Conservation (phyloP, 2,888 invertebrate species). For the Cheilosia variabilis region DNA sequence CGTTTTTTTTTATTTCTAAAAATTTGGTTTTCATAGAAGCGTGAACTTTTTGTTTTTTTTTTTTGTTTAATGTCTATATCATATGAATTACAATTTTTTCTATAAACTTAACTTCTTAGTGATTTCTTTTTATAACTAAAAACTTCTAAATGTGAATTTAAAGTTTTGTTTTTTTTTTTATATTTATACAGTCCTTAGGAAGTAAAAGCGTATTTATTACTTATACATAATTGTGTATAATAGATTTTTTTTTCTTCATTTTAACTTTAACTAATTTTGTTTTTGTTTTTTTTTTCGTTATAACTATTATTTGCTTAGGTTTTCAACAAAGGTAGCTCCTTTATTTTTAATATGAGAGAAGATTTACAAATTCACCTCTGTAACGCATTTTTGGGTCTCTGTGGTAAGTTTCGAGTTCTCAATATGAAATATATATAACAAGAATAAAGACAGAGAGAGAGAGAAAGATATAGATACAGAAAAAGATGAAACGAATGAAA, state of each 20-base stretch:
- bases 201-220: constrained; percentile 84
- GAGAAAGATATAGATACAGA: too few species aligned
- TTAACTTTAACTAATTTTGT: constrained; percentile 41
- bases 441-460: too few species aligned
- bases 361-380: constrained; percentile 7
- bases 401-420: constrained; percentile 27
- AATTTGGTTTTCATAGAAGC: constrained; percentile 64
- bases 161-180: constrained; percentile 38
- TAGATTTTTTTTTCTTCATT: constrained; percentile 47
- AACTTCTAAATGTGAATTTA: constrained; percentile 67
- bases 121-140: constrained; percentile 78
- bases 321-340: constrained; percentile 46
- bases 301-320: constrained; percentile 60
- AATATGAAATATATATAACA: too few species aligned
- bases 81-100: constrained; percentile 58
- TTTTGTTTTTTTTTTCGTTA: constrained; percentile 24
- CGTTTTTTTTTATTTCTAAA: constrained; percentile 50
- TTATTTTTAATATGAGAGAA: constrained; percentile 17
- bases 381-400: constrained; percentile 9
- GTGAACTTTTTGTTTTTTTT: constrained; percentile 66
- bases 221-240: constrained; percentile 78
- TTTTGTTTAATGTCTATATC: constrained; percentile 56
- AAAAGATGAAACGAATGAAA: too few species aligned
- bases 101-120: constrained; percentile 71
- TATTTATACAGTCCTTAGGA: constrained; percentile 81